phyloP scores from a whole-genome alignment of 2,113 vertebrate genomes.

The Cricetomys ansorgei region DNA sequence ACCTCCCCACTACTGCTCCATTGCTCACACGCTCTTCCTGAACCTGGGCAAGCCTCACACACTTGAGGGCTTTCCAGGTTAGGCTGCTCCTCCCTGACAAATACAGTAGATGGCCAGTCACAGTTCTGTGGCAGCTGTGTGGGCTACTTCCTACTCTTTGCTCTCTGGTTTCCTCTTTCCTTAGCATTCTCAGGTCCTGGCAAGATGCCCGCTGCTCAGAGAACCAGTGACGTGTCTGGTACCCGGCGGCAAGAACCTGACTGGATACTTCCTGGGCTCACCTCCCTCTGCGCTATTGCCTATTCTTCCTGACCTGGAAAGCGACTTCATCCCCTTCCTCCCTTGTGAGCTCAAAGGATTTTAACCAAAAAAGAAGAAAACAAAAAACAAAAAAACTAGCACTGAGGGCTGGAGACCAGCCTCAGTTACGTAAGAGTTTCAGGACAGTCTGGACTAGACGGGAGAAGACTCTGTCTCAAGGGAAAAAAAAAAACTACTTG shows the following conservation, averaged over 20 bases:
- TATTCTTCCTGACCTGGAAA: background rate
- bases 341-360: background rate
- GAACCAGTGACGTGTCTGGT: background rate
- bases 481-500: background rate
- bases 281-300: background rate
- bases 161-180: background rate
- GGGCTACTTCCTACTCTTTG: background rate
- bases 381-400: background rate
- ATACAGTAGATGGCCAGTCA: background rate
- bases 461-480: too few relatives aligned
- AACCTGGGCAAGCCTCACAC: background rate
- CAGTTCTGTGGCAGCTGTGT: conserved; percentile 6
- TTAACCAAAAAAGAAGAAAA: background rate
- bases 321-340: background rate
- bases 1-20: background rate
- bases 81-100: background rate
- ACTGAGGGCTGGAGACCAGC: background rate
- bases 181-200: background rate
- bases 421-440: background rate
- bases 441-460: background rate
- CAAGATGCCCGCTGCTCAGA: background rate
- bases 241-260: background rate
- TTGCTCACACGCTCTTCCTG: fast-evolving
- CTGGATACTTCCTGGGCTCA: background rate
- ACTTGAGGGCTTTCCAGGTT: background rate